Evolutionary conservation across 1,140 invertebrate genomes (phyloP), one percentile per base, ranked within the genome.

Genomic region (Drosophila erecta): DNA sequence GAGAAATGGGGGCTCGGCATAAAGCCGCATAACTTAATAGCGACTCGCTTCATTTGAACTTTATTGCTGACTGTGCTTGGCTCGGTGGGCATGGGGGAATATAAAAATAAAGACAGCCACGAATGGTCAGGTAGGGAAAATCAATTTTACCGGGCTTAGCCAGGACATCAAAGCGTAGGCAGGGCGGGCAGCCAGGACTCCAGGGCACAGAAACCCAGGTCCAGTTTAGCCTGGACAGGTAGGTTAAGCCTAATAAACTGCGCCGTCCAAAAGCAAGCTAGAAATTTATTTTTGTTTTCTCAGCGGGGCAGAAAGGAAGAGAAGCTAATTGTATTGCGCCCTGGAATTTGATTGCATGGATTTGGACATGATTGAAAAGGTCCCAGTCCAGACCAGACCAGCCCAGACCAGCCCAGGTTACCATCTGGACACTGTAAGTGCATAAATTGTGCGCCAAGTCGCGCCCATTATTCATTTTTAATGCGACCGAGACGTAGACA

Each of bases 401-500:
- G 24, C 5, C 24, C 27, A 6, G 27, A 8, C 30, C 43, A 22
- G 30, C 14, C 49, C 30, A 27, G 11, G 71, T 71, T 58, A 89
- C 54, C 79, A 76, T 76, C 65, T 78, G 74, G 61, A 56, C 67
- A 38, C 4, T 40, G 33, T 30, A 35, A 86, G 81, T 86, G 83
- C 83, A 86, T 86, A 87, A 87, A 86, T 87, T 79, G 75, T 87
- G 65, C 58, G 79, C 70, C 84, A 65, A 71, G 80, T 71, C 76
- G 81, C 76, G 81, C 67, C 75, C 85, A 89, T 89, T 90, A 89
- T 89, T 89, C 86, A 89, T 89, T 89, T 86, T 89, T 90, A 89
- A 89, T 89, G 85, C 86, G 67, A 61, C 76, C 83, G 69, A 56
- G 79, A 81, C 73, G 60, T 37, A 47, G 46, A 56, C 38, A 50